Percentiles rank a stretch among this genome's conserved stretches.
Conservation (phyloP, 2,113 vertebrate genomes). For the Himantopus leucocephalus region DNA sequence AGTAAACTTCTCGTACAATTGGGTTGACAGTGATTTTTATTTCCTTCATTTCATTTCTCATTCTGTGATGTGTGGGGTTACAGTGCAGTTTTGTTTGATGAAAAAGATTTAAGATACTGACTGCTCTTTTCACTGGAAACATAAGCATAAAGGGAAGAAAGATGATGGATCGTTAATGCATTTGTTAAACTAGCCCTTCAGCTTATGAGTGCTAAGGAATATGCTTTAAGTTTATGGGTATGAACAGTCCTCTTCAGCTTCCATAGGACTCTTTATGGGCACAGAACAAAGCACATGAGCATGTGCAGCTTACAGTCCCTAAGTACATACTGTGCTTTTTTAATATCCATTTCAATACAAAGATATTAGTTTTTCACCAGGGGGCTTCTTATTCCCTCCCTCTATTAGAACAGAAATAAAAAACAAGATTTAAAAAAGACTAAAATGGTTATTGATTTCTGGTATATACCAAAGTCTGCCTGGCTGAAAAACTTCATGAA, state of each 20-base stretch:
- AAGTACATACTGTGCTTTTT: neutral
- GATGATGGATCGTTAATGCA: neutral
- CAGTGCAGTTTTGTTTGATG: neutral
- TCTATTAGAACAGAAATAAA: neutral
- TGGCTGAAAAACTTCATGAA: neutral
- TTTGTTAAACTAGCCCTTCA: neutral
- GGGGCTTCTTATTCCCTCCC: neutral
- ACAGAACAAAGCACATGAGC: neutral
- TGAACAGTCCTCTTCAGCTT: neutral
- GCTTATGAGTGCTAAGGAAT: neutral
- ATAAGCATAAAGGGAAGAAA: neutral
- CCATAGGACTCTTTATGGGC: neutral
- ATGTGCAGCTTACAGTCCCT: neutral
- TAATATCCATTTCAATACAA: neutral
- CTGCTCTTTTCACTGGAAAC: neutral
- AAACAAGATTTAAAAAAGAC: neutral
- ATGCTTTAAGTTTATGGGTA: neutral
- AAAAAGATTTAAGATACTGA: neutral
- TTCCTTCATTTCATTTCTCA: neutral
- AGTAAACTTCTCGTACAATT: neutral
- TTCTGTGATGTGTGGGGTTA: neutral
- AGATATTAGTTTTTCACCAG: neutral
- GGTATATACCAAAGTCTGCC: neutral
- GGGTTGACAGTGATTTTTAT: neutral
- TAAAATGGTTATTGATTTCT: neutral